Conservation (phyloP, 2,888 invertebrate species). For the Pollenia angustigena region DNA sequence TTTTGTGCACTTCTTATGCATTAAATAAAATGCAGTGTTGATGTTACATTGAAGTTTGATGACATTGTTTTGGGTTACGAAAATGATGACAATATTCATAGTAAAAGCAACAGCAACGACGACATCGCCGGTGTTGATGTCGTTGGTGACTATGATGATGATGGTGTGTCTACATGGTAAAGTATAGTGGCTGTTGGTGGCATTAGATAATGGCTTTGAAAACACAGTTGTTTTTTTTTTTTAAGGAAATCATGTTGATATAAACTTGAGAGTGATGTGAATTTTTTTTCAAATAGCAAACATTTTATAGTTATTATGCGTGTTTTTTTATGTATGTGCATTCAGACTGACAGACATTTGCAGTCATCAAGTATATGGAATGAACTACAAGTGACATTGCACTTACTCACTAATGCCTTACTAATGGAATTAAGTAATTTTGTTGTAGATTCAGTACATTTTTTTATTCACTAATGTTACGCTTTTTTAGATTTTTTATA, state of each 20-base stretch:
- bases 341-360: conserved; percentile 20
- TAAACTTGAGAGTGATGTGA: background rate
- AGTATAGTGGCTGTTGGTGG: conserved; percentile 51
- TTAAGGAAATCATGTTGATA: conserved; percentile 54
- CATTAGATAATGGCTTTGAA: conserved; percentile 65
- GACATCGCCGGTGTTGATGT: background rate
- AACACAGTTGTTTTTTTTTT: conserved; percentile 18
- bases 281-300: conserved; percentile 21
- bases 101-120: background rate
- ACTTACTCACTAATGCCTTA: conserved; percentile 59
- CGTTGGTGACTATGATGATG: conserved; percentile 15
- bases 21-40: conserved; percentile 57
- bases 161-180: conserved; percentile 19
- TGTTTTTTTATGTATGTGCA: conserved; percentile 9
- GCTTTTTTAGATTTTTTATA: conserved; percentile 26
- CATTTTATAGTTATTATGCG: conserved; percentile 30
- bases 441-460: conserved; percentile 42
- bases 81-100: conserved; percentile 56
- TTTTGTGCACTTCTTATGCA: conserved; percentile 33
- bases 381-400: conserved; percentile 50
- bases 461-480: conserved; percentile 21
- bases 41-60: conserved; percentile 65
- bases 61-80: conserved; percentile 65
- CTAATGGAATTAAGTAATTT: conserved; percentile 77
- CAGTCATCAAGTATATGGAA: conserved; percentile 47